Evolutionary conservation across 2,888 invertebrate species (phyloP), one percentile per base, ranked within the genome.

Genomic region (Galerucella calmariensis): DNA sequence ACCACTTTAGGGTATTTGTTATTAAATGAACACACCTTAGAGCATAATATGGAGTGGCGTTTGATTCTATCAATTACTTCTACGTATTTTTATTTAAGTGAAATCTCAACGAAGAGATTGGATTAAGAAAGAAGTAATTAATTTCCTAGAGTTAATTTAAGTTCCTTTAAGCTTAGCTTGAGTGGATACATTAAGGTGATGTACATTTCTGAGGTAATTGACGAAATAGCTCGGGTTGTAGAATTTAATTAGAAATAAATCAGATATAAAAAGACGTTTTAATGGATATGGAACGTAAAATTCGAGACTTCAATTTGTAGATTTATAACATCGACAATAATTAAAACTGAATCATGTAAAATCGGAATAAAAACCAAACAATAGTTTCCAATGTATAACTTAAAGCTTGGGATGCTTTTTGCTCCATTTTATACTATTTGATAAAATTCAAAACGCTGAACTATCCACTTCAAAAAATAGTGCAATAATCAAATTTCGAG

Each of bases 111-210:
- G 24, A 69, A 48, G 46, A 48, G 59, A 69, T 69, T 51, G 61
- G 61, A 69, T 69, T 61, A 61, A 69, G 69, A 69, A 61, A 58
- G 69, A 61, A 46, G 69, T 51, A 62, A 69, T 69, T 69, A 69
- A 69, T 69, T 68, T 68, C 59, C 48, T 69, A 46, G 62, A 69
- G 62, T 69, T 69, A 41, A 62, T 69, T 69, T 51, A 61, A 14
- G 41, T 27, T 51, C 46, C 59, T 69, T 69, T 11, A 61, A 59
- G 59, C 24, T 58, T 24, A 58, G 16, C 46, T 62, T 51, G 51
- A 69, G 51, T 48, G 58, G 59, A n/a, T 69, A 69, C 51, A 69
- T 69, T 69, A 69, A 61, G 61, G 48, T 62, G 35, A 69, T 69
- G 69, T 69, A 69, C 51, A 69, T 62, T 58, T 46, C 35, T 51